A percentile compares a stretch with the other conserved stretches of the same genome.
Evolutionary conservation across 2,888 invertebrate species (phyloP).

Genomic region (Drosophila ezoana): DNA sequence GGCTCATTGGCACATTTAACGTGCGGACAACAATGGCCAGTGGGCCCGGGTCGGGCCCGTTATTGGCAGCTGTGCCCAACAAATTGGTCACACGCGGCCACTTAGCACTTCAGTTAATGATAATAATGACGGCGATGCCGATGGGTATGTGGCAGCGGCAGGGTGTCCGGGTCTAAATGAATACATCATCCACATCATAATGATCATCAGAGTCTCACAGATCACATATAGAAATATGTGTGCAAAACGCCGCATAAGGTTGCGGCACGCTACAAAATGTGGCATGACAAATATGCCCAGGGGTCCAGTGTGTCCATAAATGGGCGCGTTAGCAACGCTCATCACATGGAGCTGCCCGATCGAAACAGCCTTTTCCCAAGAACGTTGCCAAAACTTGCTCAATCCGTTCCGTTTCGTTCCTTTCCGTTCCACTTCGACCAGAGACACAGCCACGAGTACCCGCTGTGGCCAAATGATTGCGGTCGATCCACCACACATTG

Average conservation of each 20-base stretch:
- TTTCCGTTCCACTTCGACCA: slow-evolving; percentile 12
- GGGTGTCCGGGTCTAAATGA: slow-evolving; percentile 43
- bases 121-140: slow-evolving; percentile 24
- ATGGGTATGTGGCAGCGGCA: slow-evolving; percentile 8
- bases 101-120: slow-evolving; percentile 68
- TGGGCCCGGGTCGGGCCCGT: slow-evolving; percentile 8
- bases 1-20: slow-evolving; percentile 10
- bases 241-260: slow-evolving; percentile 47
- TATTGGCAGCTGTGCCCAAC: slow-evolving; percentile 62
- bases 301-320: slow-evolving; percentile 23
- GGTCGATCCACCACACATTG: slow-evolving; percentile 63
- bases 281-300: slow-evolving; percentile 43
- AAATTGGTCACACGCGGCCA: slow-evolving; percentile 78
- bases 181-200: slow-evolving; percentile 42
- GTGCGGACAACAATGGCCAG: slow-evolving; percentile 25
- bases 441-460: slow-evolving; percentile 48
- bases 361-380: slow-evolving; percentile 12
- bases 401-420: slow-evolving; percentile 8
- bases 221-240: slow-evolving; percentile 31
- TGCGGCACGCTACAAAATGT: slow-evolving; percentile 39
- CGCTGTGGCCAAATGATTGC: slow-evolving; percentile 80
- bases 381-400: slow-evolving; percentile 7
- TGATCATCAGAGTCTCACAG: slow-evolving; percentile 8
- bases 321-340: slow-evolving; percentile 53
- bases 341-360: slow-evolving; percentile 48